Evolutionary conservation across 2,797 vertebrate species (phyloP), one percentile per base, ranked within the genome.

Genomic region (Oreonectes daqikongensis): DNA sequence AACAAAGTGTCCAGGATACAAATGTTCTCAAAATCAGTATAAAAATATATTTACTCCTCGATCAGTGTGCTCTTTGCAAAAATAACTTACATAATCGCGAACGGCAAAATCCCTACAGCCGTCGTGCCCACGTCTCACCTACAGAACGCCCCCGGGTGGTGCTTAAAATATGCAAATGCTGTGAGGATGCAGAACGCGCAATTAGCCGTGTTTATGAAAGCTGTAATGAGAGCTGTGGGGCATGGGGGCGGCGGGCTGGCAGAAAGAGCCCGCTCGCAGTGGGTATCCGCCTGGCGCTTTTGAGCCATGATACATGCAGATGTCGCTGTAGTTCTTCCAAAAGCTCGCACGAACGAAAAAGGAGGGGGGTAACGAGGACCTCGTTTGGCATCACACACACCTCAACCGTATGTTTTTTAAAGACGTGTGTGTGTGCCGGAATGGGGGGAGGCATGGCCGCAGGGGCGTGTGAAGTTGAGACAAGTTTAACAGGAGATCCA

Each of bases 321-420:
- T 98, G 97, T 99, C 97, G 97, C 97, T 99, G 96, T 98, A 97
- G 97, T 96, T 95, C 97, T 98, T 97, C 93, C 93, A 93, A 97
- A 97, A 94, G 92, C 91, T 87, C 82, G 90, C 91, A 94, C 90
- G 90, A 94, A 85, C 81, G 22, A 77, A 69, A 40, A 5, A 0
- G 28, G 52, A 26, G 53, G 75, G 86, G 85, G 75, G 88, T 92
- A 93, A 92, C 87, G 88, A 92, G 88, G 80, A 90, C 85, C 88
- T 93, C 89, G 87, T 93, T 94, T 92, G 90, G 89, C 85, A 91
- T 91, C 86, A 46, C 69, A 85, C 86, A 88, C 90, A 91, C 89
- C 85, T 92, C 85, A 84, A 82, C 85, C 85, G 72, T 84, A 73
- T 81, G 87, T 88, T 89, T 86, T 42, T 80, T 83, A 86, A 77